Base-by-base conservation (phyloP, 2,113 vertebrate genomes). In the Aegypius monachus region DNA sequence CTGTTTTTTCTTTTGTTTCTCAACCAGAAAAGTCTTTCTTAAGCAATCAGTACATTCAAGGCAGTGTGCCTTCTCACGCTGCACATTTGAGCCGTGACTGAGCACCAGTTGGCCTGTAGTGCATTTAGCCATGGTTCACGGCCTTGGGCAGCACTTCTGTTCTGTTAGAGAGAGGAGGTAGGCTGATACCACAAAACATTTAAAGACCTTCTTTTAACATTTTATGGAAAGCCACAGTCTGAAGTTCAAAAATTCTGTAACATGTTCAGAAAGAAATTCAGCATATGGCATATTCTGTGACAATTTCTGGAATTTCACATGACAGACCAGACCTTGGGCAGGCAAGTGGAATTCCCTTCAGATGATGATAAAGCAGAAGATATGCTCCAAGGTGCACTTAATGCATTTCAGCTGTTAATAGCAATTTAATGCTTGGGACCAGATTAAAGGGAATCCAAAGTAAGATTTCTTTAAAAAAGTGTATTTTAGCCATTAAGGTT, bases 41-140 rank as follows among this genome's bases (percentile, higher is more conserved):
- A 65, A 86, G 56, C 50, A 86, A 62, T 58, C 55, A 67, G 19
- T 58, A 71, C n/a, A 25, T 75, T 72, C 23, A 56, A 52, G 26
- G 47, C 78, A 19, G 25, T 55, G 40, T 67, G 34, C 21, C 27
- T 65, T 90, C 29, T 68, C 36, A 15, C 0, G 1, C n/a, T 70
- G 47, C 5, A 10, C 12, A 6, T 75, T 55, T 67, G 80, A 90
- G 36, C 27, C 45, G 42, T 31, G 42, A n/a, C 42, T 48, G 36
- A 53, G 45, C 26, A 63, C 16, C 55, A 38, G 53, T 3, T 78
- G 68, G n/a, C 75, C 50, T 62, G 47, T 25, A 34, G 25, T 22
- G 16, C 17, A 14, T 48, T 63, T 65, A 68, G 43, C 48, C 4
- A 5, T 0, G 0, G 25, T 27, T 72, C 17, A 4, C 5, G 43